Evolutionary conservation across 2,888 invertebrate species (phyloP).

Genomic region (Drosophila neonasuta): DNA sequence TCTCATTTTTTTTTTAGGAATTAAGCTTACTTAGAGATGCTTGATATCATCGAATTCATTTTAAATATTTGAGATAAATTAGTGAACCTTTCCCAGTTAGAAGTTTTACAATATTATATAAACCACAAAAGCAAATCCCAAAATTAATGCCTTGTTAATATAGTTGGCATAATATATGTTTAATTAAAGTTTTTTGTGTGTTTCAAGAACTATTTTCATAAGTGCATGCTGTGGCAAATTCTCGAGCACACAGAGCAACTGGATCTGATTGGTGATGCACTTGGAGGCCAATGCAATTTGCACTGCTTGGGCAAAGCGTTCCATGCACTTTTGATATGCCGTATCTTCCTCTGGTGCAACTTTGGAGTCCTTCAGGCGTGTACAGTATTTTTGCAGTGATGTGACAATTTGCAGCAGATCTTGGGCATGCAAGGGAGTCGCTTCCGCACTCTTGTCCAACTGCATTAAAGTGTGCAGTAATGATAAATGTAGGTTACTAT

Average conservation of each 20-base stretch:
- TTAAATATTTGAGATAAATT: constrained; percentile 2
- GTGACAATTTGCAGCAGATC: constrained; percentile 84
- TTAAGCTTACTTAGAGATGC: not conserved
- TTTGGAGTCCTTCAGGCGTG: constrained; percentile 81
- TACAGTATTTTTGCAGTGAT: constrained; percentile 83
- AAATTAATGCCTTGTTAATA: not conserved
- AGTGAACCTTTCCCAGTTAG: not conserved
- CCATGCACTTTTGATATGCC: constrained; percentile 85
- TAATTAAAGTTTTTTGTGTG: constrained; percentile 82
- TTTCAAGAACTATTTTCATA: constrained; percentile 85
- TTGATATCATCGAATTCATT: not conserved
- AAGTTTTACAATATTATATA: not conserved
- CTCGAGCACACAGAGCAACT: constrained; percentile 85
- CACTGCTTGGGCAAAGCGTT: constrained; percentile 91
- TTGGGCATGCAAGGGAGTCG: constrained; percentile 86
- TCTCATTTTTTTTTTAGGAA: not conserved
- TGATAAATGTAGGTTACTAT: constrained; percentile 87
- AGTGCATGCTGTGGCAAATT: constrained; percentile 86
- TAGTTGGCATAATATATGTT: not conserved
- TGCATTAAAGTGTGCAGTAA: constrained; percentile 86
- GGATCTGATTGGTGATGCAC: constrained; percentile 90
- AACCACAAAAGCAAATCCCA: not conserved
- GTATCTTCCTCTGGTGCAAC: constrained; percentile 82
- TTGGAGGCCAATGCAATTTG: constrained; percentile 91
- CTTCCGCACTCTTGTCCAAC: constrained; percentile 80